Evolutionary conservation across 2,888 invertebrate species (phyloP).

Genomic region (Dermolepida albohirtum): DNA sequence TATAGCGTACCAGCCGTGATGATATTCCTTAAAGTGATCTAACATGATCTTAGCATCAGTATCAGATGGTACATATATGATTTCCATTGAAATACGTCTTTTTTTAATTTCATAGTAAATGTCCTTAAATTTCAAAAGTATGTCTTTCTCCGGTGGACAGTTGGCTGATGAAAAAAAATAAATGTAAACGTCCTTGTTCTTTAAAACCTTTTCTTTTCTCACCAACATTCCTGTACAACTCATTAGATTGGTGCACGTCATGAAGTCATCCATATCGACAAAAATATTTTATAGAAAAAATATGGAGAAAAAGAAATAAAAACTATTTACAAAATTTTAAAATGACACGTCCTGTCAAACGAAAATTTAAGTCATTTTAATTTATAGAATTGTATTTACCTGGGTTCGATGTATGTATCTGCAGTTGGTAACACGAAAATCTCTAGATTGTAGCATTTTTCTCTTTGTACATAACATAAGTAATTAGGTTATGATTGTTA

Average conservation of each 20-base stretch:
- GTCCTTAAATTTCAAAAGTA: slow-evolving; percentile 52
- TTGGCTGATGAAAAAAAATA: slow-evolving; percentile 54
- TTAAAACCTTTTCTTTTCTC: slow-evolving; percentile 48
- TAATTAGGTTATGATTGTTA: too few species aligned
- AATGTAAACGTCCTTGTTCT: slow-evolving; percentile 50
- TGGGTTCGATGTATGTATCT: too few species aligned
- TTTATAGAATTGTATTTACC: too few species aligned
- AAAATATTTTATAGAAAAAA: background rate
- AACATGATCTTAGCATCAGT: slow-evolving; percentile 19
- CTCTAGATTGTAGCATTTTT: too few species aligned
- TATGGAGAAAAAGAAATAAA: too few species aligned
- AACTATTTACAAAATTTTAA: too few species aligned
- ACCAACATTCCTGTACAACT: slow-evolving; percentile 48
- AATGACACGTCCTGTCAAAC: too few species aligned
- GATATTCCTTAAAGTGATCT: slow-evolving; percentile 28
- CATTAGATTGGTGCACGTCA: slow-evolving; percentile 46
- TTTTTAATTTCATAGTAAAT: slow-evolving; percentile 48
- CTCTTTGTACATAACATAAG: too few species aligned
- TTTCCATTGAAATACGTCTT: slow-evolving; percentile 25
- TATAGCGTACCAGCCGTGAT: slow-evolving; percentile 42
- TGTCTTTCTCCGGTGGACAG: slow-evolving; percentile 48
- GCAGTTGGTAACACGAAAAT: too few species aligned
- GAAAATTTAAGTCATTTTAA: too few species aligned
- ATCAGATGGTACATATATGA: slow-evolving; percentile 41
- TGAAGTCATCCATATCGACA: slow-evolving; percentile 4